Evolutionary conservation across 2,888 invertebrate species (phyloP).

Genomic region (Trachelus stipa): DNA sequence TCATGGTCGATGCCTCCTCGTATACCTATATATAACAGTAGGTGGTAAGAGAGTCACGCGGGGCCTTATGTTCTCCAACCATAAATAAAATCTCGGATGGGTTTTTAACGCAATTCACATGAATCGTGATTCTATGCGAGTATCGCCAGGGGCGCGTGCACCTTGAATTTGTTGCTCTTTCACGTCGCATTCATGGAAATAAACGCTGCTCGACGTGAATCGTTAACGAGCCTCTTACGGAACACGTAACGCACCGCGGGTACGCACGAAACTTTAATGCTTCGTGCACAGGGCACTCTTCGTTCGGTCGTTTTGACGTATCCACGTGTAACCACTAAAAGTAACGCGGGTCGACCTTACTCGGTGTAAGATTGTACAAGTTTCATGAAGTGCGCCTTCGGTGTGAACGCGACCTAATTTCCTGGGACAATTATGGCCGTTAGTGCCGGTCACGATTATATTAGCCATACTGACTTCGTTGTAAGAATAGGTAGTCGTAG

Average conservation of each 20-base stretch:
- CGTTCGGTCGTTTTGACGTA: background rate
- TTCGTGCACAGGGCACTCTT: background rate
- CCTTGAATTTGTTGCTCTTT: conserved; percentile 10
- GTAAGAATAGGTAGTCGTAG: background rate
- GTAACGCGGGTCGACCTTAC: background rate
- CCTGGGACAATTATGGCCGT: background rate
- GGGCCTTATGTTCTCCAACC: background rate
- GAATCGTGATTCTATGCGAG: conserved; percentile 3
- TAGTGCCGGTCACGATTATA: background rate
- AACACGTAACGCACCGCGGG: background rate
- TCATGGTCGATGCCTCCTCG: background rate
- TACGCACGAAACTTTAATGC: background rate
- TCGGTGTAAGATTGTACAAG: background rate
- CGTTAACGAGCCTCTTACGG: conserved; percentile 2
- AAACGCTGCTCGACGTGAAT: conserved; percentile 1
- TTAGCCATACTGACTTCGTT: background rate
- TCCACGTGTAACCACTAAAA: background rate
- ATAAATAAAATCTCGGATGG: background rate
- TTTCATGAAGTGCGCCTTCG: background rate
- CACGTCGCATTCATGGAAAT: conserved; percentile 10
- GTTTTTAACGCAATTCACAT: conserved; percentile 2
- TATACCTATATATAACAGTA: background rate
- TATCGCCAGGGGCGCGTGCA: conserved; percentile 7
- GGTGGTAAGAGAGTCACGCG: background rate
- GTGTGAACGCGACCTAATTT: background rate